Evolutionary conservation across 1,140 invertebrate species (phyloP).

Genomic region (Leptinotarsa undecemlineata): DNA sequence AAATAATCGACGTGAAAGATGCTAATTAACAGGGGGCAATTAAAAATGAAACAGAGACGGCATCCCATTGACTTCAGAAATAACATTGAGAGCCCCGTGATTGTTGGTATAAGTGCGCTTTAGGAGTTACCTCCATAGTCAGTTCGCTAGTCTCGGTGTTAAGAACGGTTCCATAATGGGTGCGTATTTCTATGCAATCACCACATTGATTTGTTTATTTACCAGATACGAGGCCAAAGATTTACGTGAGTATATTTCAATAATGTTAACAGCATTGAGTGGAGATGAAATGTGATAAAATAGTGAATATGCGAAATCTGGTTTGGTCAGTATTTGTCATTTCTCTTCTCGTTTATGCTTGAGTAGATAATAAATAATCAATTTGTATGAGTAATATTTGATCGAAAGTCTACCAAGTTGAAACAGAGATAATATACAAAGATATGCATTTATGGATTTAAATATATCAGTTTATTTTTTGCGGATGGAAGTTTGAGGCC

Average conservation of each 20-base stretch:
- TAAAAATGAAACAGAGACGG: not conserved
- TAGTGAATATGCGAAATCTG: too few relatives aligned
- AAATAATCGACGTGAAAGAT: not conserved
- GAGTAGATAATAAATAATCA: too few relatives aligned
- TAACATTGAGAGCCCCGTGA: not conserved
- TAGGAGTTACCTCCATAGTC: not conserved
- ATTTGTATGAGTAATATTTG: too few relatives aligned
- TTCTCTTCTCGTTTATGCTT: too few relatives aligned
- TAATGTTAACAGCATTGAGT: too few relatives aligned
- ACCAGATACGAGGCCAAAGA: slow-evolving; percentile 1
- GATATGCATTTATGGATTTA: too few relatives aligned
- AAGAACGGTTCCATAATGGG: slow-evolving; percentile 1
- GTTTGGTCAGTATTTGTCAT: too few relatives aligned
- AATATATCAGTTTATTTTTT: too few relatives aligned
- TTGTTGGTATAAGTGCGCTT: not conserved
- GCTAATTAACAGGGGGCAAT: not conserved
- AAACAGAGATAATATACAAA: too few relatives aligned
- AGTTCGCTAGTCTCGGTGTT: not conserved
- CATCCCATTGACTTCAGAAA: not conserved
- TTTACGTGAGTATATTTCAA: not conserved
- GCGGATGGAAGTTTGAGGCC: too few relatives aligned
- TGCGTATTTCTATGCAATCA: not conserved
- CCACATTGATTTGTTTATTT: slow-evolving; percentile 3
- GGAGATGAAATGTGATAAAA: too few relatives aligned
- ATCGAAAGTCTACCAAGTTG: too few relatives aligned